These are phyloP conservation scores for Phymatocera aterrima DNA, from an alignment of 2,888 invertebrate genomes.

Conservation along the genomic window DNA sequence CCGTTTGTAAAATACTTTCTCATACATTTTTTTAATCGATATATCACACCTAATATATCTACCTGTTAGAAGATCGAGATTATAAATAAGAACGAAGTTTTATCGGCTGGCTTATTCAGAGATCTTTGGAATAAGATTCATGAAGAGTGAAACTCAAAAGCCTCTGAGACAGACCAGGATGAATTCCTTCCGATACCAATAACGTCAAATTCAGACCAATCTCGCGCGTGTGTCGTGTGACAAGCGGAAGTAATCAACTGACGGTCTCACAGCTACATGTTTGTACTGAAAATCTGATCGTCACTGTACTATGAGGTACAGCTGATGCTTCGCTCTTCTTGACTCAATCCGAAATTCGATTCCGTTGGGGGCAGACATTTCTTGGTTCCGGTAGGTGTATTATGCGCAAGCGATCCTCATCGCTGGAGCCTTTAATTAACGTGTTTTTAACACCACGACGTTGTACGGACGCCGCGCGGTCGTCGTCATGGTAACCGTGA, in stretches of 20 bases:
- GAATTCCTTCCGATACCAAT: background rate
- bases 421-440: conserved; percentile 14
- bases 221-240: background rate
- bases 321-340: background rate
- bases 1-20: too few relatives aligned
- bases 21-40: too few relatives aligned
- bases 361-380: conserved; percentile 18
- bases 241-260: conserved; percentile 28
- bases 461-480: background rate
- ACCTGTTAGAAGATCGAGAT: too few relatives aligned
- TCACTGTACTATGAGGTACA: background rate
- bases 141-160: background rate
- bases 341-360: conserved; percentile 25
- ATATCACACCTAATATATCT: too few relatives aligned
- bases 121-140: background rate
- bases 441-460: conserved; percentile 1
- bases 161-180: background rate
- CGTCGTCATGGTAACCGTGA: background rate
- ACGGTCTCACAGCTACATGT: background rate
- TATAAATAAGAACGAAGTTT: background rate
- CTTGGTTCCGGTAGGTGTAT: background rate
- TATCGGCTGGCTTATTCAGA: background rate
- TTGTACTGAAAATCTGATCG: background rate
- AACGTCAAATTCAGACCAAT: background rate
- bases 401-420: background rate